Conservation (phyloP, 2,113 vertebrate species). For the Nyctereutes procyonoides region DNA sequence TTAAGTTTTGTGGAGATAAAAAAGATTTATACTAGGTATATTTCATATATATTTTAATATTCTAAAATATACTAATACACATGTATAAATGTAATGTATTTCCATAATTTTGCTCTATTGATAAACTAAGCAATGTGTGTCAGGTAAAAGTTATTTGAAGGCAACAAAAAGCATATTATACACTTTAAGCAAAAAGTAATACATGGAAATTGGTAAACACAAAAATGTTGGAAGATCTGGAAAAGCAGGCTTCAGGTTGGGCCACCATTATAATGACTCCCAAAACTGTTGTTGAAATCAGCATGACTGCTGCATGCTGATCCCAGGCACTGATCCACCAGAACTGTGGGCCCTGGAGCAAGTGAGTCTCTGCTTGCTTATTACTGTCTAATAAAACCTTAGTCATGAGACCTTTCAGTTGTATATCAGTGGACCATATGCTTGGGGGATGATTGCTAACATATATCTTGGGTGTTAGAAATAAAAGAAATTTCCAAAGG, state of each 20-base stretch:
- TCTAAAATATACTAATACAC: not conserved
- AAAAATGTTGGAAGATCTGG: not conserved
- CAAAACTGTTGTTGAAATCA: not conserved
- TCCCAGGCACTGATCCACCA: not conserved
- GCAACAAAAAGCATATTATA: not conserved
- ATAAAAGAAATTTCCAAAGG: not conserved
- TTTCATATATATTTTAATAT: not conserved
- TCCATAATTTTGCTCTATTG: not conserved
- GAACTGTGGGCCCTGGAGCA: accelerated
- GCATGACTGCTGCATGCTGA: too few relatives aligned
- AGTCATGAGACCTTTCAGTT: not conserved
- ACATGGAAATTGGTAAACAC: not conserved
- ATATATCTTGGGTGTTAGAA: not conserved
- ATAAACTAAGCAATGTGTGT: not conserved
- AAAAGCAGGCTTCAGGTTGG: not conserved
- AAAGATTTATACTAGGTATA: not conserved
- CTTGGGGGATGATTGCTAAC: not conserved
- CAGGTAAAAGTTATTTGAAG: not conserved
- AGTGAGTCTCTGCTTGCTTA: not conserved
- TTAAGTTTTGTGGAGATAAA: not conserved
- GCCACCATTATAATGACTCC: not conserved
- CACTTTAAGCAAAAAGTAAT: not conserved
- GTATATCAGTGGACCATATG: not conserved
- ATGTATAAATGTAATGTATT: not conserved
- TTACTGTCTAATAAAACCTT: not conserved